Conservation (phyloP, 2,888 invertebrate genomes). For the Cephus runcator region DNA sequence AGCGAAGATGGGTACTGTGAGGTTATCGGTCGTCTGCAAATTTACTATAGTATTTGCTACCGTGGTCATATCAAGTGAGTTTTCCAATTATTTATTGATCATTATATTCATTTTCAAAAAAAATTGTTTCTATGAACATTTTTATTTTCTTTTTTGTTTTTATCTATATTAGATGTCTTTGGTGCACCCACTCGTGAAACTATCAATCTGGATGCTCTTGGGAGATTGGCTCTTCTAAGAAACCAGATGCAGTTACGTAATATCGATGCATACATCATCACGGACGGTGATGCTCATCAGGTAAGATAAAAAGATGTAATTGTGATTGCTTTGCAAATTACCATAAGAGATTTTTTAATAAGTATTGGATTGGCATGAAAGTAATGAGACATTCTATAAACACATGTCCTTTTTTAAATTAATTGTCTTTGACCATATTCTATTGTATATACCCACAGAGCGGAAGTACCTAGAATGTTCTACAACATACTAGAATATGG, state of each 20-base stretch:
- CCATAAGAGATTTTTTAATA: background rate
- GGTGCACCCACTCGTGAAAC: background rate
- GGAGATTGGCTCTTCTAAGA: constrained; percentile 12
- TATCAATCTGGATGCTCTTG: background rate
- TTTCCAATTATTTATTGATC: background rate
- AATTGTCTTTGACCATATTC: too few species aligned
- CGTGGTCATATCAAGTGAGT: background rate
- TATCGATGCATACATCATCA: constrained; percentile 17
- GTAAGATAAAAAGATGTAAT: background rate
- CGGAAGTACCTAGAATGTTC: too few species aligned
- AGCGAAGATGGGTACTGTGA: background rate
- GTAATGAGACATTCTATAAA: too few species aligned
- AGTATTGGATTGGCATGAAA: background rate
- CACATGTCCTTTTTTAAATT: too few species aligned
- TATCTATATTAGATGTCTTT: background rate
- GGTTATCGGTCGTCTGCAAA: background rate
- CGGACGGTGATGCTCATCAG: constrained; percentile 19
- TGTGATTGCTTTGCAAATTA: background rate
- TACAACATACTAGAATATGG: too few species aligned
- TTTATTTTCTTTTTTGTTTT: background rate
- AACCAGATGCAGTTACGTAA: constrained; percentile 12
- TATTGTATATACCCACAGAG: too few species aligned
- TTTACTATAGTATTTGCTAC: background rate
- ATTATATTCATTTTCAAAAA: background rate
- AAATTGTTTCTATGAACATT: background rate